Base-by-base conservation (phyloP, 2,888 invertebrate genomes). In the Lacanobia oleracea region DNA sequence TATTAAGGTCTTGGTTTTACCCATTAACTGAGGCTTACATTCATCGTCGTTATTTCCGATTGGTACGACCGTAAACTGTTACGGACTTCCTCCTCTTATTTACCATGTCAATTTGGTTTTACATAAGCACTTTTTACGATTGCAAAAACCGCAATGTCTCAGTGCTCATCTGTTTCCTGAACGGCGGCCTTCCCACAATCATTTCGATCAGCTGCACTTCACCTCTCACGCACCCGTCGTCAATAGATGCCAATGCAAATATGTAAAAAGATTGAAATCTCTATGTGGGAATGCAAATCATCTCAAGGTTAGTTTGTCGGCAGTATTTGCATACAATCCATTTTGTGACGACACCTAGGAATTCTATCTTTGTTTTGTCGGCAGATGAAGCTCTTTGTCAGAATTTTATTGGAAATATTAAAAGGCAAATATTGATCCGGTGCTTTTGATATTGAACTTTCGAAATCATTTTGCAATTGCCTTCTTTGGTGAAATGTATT, bases 311-410 rank as follows among this genome's bases (percentile, higher is more conserved):
- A 75, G 45, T 72, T 75, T 74, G 85, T 81, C 67, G 76, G 78
- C 77, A 68, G 37, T 83, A 93, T 94, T 94, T 91, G 89, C 93
- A 94, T 92, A 94, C 93, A 94, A 94, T 94, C 89, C 88, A 85
- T 88, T 88, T 82, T 88, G 79, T 91, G 90, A 91, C 89, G 87
- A 89, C 90, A 89, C 67, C 76, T 65, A 81, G 79, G 87, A 87
- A 88, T 86, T 78, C 57, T 69, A 74, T 70, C 65, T 81, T 72
- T 81, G 85, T 79, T 73, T 56, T 75, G 43, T 54, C 40, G 59
- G 48, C 57, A 83, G 51, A 76, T 54, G 61, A 59, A 54, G 48
- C 21, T 75, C 57, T 75, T 68, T 69, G 64, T 48, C 48, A 67
- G 61, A 70, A 56, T 62, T 72, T 33, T 67, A 62, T 57, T 57